These are phyloP conservation scores for Nesospiza acunhae DNA, from an alignment of 2,113 vertebrate species.

Conservation along the genomic window DNA sequence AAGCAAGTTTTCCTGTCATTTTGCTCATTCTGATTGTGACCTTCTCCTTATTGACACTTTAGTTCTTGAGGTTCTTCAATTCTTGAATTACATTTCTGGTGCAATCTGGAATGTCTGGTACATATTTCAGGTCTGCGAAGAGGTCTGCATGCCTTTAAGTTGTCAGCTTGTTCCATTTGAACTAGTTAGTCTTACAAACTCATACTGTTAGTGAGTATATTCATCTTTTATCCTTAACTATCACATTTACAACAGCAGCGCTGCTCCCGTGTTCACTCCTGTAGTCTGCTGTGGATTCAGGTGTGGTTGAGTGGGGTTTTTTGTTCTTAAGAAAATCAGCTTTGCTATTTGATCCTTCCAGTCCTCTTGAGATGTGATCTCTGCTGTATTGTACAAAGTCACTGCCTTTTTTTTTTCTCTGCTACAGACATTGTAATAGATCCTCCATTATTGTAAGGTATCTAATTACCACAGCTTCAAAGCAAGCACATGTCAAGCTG, in stretches of 20 bases:
- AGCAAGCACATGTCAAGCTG: conserved; percentile 6
- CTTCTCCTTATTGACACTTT: neutral
- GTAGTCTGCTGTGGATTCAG: neutral
- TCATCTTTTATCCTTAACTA: neutral
- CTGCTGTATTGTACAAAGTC: neutral
- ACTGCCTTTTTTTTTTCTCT: neutral
- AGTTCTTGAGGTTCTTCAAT: neutral
- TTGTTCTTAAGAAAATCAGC: neutral
- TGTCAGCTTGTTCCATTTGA: neutral
- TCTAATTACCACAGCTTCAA: conserved; percentile 48
- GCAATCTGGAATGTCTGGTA: neutral
- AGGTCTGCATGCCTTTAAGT: neutral
- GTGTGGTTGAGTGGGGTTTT: neutral
- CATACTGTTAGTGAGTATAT: neutral
- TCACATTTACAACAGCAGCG: rapidly evolving
- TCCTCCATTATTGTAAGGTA: neutral
- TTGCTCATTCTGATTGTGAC: neutral
- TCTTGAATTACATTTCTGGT: neutral
- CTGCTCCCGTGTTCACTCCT: neutral
- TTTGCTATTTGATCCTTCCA: neutral
- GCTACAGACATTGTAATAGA: neutral
- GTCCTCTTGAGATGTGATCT: neutral
- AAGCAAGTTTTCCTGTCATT: neutral
- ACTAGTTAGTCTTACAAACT: neutral
- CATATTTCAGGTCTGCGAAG: neutral